These are phyloP conservation scores for Nemoura dubitans DNA, from an alignment of 2,888 invertebrate species.

Conservation along the genomic window DNA sequence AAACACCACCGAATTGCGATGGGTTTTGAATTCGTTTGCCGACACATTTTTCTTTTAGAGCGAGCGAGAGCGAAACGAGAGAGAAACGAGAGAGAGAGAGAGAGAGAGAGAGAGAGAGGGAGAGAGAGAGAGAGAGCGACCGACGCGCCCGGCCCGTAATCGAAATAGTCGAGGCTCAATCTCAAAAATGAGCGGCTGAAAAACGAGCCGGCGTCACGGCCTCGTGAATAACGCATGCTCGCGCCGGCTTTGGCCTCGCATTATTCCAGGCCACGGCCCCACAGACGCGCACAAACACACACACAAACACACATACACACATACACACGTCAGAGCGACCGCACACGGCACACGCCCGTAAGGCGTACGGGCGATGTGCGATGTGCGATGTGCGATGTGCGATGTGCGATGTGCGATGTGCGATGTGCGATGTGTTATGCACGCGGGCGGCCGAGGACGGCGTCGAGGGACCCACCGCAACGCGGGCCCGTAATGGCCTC, in stretches of 20 bases:
- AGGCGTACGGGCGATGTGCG: too few species aligned
- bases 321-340: too few species aligned
- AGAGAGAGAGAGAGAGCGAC: not conserved
- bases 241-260: not conserved
- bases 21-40: not conserved
- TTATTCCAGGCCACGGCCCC: not conserved
- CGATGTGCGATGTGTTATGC: too few species aligned
- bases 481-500: too few species aligned
- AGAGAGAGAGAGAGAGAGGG: not conserved
- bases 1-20: not conserved
- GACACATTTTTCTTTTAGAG: not conserved
- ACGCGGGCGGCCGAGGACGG: too few species aligned
- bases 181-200: not conserved
- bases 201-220: not conserved
- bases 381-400: too few species aligned
- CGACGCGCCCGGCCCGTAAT: not conserved
- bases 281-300: too few species aligned
- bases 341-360: too few species aligned
- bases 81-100: not conserved
- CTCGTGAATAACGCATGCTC: not conserved
- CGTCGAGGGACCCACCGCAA: too few species aligned
- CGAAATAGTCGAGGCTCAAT: constrained; percentile 1
- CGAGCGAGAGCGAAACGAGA: not conserved
- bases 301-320: too few species aligned
- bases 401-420: too few species aligned